Conservation (phyloP, 2,797 vertebrate genomes). For the Adelosebastes latens region DNA sequence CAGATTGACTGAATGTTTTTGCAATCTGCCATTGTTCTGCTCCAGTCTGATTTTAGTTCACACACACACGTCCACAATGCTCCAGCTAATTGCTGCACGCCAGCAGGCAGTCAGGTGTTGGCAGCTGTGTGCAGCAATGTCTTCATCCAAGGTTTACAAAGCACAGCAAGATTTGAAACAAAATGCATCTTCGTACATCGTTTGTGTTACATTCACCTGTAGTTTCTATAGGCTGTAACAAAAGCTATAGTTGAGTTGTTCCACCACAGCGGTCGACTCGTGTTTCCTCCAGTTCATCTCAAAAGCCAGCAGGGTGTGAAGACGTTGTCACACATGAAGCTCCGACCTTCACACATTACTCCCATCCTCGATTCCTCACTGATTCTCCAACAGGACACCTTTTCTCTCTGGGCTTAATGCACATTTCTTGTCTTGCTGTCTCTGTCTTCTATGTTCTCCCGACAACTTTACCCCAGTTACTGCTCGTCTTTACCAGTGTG, state of each 20-base stretch:
- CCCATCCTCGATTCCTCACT: not conserved
- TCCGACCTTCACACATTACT: not conserved
- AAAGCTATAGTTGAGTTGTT: not conserved
- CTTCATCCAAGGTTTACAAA: constrained; percentile 3
- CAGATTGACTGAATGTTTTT: constrained; percentile 13
- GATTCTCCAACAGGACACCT: not conserved
- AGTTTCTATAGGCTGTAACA: not conserved
- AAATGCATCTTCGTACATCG: not conserved
- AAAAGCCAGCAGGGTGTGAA: not conserved
- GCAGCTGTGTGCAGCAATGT: constrained; percentile 10
- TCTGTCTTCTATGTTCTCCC: not conserved
- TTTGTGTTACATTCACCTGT: not conserved
- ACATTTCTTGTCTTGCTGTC: not conserved
- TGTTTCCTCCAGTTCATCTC: not conserved
- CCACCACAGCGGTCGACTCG: not conserved
- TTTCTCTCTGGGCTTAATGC: not conserved
- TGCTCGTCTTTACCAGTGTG: no score
- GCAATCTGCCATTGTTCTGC: constrained; percentile 33
- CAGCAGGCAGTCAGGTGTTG: constrained; percentile 1
- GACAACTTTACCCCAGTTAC: not conserved
- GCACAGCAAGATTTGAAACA: not conserved
- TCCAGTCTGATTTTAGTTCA: constrained; percentile 37
- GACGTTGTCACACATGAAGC: constrained; percentile 21
- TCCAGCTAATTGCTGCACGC: constrained; percentile 37
- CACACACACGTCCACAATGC: constrained; percentile 22